Percentiles rank a stretch among this genome's conserved stretches.
Conservation (phyloP, 2,113 vertebrate genomes). For the Nipponia nippon region DNA sequence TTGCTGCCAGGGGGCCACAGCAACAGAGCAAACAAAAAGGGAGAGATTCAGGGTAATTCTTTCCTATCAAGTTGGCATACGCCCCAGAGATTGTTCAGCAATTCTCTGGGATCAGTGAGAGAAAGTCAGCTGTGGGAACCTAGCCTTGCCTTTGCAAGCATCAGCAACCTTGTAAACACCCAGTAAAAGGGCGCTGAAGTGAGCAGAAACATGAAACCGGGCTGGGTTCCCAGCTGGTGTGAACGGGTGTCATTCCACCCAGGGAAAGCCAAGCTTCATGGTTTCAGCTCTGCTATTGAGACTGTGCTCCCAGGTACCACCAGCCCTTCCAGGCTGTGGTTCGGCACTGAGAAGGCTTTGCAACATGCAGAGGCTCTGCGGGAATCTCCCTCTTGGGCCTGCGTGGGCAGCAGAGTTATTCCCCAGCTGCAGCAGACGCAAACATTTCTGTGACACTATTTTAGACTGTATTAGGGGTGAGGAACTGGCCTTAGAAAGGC, state of each 20-base stretch:
- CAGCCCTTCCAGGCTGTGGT: neutral
- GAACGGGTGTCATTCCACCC: neutral
- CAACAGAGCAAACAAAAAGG: slow-evolving; percentile 33
- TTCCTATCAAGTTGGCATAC: slow-evolving; percentile 55
- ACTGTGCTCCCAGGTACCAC: neutral
- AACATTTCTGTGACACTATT: accelerated
- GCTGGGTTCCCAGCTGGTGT: neutral
- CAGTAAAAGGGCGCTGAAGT: neutral
- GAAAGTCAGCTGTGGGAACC: slow-evolving; percentile 42
- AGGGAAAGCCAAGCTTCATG: accelerated
- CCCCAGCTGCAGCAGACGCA: accelerated
- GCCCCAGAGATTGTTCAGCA: slow-evolving; percentile 58
- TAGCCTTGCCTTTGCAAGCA: neutral
- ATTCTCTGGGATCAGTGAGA: slow-evolving; percentile 3
- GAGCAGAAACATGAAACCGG: neutral
- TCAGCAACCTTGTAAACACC: slow-evolving; percentile 22
- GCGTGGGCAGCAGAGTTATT: neutral
- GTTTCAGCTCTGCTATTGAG: neutral
- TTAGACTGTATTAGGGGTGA: neutral
- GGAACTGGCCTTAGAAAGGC: neutral
- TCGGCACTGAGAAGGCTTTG: accelerated
- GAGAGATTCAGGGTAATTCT: slow-evolving; percentile 35
- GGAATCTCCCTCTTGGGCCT: neutral
- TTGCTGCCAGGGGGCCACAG: slow-evolving; percentile 22
- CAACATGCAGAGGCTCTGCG: accelerated